phyloP scores from a whole-genome alignment of 2,888 invertebrate genomes.

The Baronia brevicornis region DNA sequence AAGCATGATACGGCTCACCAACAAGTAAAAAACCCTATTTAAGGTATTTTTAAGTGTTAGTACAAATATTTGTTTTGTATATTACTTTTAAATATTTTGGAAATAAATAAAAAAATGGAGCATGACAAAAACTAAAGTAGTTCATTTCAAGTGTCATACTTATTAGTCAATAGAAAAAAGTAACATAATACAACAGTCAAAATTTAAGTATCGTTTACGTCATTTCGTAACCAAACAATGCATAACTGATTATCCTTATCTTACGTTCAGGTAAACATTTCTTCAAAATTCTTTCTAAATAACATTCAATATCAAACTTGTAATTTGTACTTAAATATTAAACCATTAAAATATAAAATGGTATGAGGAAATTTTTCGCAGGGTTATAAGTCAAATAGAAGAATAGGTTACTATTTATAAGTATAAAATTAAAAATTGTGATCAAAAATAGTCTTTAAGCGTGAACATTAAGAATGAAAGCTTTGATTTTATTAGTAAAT shows the following conservation, averaged over 20 bases:
- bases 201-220: slow-evolving; percentile 26
- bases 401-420: slow-evolving; percentile 16
- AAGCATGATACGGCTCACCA: too few species aligned
- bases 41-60: too few species aligned
- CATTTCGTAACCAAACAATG: slow-evolving; percentile 51
- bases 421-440: slow-evolving; percentile 9
- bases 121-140: too few species aligned
- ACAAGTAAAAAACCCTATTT: too few species aligned
- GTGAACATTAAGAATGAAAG: slow-evolving; percentile 3
- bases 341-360: slow-evolving; percentile 16
- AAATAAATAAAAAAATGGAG: too few species aligned
- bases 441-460: slow-evolving; percentile 18
- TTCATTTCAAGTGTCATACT: slow-evolving; percentile 6
- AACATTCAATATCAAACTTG: slow-evolving; percentile 1
- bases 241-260: slow-evolving; percentile 66
- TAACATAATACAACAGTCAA: slow-evolving; percentile 9
- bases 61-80: too few species aligned
- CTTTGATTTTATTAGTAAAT: slow-evolving; percentile 9
- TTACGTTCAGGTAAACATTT: slow-evolving; percentile 52
- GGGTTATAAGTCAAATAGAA: slow-evolving; percentile 18
- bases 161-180: slow-evolving; percentile 9
- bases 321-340: slow-evolving; percentile 16
- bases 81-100: too few species aligned
- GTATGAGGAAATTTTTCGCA: slow-evolving; percentile 11
- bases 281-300: slow-evolving; percentile 39